Evolutionary conservation across 2,113 vertebrate genomes (phyloP).

Genomic region (Mobula birostris): DNA sequence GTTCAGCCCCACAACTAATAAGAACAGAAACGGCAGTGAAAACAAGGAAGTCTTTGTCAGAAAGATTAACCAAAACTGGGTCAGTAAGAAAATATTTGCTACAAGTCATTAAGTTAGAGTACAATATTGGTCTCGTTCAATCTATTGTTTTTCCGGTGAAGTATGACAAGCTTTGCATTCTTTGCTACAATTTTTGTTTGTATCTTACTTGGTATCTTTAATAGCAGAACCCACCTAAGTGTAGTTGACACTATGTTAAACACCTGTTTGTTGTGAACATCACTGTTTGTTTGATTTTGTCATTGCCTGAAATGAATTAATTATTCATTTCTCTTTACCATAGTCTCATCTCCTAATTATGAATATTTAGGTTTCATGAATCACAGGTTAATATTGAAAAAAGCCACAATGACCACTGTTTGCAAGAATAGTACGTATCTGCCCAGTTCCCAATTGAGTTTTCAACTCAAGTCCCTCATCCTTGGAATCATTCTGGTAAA

Average conservation of each 20-base stretch:
- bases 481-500: no score
- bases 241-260: neutral
- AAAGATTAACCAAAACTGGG: slow-evolving; percentile 48
- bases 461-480: no score
- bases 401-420: no score
- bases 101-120: neutral
- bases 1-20: slow-evolving; percentile 53
- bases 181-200: neutral
- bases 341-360: neutral
- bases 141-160: neutral
- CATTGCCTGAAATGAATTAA: neutral
- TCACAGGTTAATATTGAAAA: no score
- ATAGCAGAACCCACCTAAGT: neutral
- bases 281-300: neutral
- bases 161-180: neutral
- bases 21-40: slow-evolving; percentile 53
- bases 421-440: no score
- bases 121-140: neutral
- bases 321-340: neutral
- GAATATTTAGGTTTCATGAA: neutral
- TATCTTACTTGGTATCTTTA: neutral
- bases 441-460: no score
- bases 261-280: neutral
- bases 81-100: slow-evolving; percentile 41
- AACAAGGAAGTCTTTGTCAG: slow-evolving; percentile 47